Evolutionary conservation across 2,113 vertebrate species (phyloP).

Genomic region (Neomonachus schauinslandi): DNA sequence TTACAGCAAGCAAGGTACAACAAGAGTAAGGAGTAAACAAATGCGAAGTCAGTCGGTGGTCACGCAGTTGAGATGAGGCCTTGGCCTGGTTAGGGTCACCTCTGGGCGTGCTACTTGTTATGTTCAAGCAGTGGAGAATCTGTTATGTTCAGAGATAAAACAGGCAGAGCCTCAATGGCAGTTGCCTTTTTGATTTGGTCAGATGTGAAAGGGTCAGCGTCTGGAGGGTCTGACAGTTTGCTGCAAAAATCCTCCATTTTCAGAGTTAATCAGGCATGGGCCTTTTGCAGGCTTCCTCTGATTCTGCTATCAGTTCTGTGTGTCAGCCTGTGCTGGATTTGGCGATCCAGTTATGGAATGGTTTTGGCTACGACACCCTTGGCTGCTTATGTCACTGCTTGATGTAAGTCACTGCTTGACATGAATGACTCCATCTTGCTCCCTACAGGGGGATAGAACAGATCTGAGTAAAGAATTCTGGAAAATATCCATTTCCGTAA

Average conservation of each 20-base stretch:
- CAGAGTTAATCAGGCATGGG: not conserved
- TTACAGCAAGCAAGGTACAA: not conserved
- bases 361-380: not conserved
- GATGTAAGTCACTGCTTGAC: not conserved
- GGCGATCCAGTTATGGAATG: not conserved
- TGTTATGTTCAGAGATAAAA: not conserved
- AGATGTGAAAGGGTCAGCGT: not conserved
- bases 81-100: not conserved
- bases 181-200: not conserved
- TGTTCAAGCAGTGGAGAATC: not conserved
- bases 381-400: not conserved
- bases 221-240: not conserved
- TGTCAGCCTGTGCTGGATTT: not conserved
- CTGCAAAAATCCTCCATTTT: not conserved
- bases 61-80: not conserved
- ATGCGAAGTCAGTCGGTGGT: not conserved
- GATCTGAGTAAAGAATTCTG: not conserved
- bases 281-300: not conserved
- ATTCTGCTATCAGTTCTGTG: not conserved
- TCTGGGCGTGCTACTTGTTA: not conserved
- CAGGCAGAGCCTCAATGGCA: not conserved
- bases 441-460: not conserved
- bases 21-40: not conserved
- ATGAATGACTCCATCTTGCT: not conserved
- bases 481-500: not conserved